Percentiles rank a stretch among this genome's conserved stretches.
Conservation (phyloP, 53 echinoderm and acorn worm species). For the Paelopatides confundens region DNA sequence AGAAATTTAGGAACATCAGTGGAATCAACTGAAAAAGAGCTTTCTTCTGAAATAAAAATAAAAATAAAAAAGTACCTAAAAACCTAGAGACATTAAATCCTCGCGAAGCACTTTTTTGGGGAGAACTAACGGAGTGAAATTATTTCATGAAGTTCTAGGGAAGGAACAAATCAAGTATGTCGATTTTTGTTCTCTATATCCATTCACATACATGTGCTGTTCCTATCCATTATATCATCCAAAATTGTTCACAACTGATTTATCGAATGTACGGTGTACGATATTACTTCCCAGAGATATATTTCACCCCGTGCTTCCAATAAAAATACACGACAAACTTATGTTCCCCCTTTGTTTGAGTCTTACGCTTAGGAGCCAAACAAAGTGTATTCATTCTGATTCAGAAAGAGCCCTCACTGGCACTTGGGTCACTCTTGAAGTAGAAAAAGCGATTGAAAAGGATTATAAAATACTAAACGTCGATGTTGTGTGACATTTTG, state of each 20-base stretch:
- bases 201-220: slow-evolving; percentile 60
- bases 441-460: slow-evolving; percentile 59
- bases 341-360: slow-evolving; percentile 66
- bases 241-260: slow-evolving; percentile 33
- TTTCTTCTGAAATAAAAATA: neutral
- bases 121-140: slow-evolving; percentile 42
- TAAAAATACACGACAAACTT: slow-evolving; percentile 49
- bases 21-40: slow-evolving; percentile 1
- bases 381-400: slow-evolving; percentile 40
- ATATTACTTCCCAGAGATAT: slow-evolving; percentile 48
- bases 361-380: neutral
- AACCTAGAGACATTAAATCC: slow-evolving; percentile 14
- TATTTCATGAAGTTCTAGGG: slow-evolving; percentile 24
- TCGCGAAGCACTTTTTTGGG: slow-evolving; percentile 51
- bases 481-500: slow-evolving; percentile 72
- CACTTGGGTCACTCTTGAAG: slow-evolving; percentile 66
- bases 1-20: slow-evolving; percentile 33
- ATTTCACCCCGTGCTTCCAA: slow-evolving; percentile 64
- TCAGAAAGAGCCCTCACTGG: slow-evolving; percentile 46
- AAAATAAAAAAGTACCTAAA: neutral
- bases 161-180: slow-evolving; percentile 61
- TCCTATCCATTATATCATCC: slow-evolving; percentile 58
- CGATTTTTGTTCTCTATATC: slow-evolving; percentile 66
- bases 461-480: slow-evolving; percentile 44
- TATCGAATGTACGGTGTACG: slow-evolving; percentile 41